Evolutionary conservation across 2,797 vertebrate species (phyloP).

Genomic region (Malurus splendens): DNA sequence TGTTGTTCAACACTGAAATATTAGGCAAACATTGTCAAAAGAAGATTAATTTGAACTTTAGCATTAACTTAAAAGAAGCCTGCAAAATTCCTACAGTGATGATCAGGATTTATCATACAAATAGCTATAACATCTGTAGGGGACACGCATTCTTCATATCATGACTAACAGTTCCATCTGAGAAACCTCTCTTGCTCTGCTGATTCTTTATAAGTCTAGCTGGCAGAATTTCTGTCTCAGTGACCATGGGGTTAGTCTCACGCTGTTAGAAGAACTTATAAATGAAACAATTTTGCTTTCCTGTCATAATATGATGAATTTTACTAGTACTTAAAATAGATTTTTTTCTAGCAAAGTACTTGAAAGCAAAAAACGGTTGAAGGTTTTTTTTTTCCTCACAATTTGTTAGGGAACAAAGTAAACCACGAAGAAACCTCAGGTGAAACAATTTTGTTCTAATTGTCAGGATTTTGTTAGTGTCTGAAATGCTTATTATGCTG

Average conservation of each 20-base stretch:
- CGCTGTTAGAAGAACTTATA: conserved; percentile 25
- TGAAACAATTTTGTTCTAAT: background rate
- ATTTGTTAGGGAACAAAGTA: background rate
- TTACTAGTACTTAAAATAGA: conserved; percentile 26
- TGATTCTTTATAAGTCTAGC: conserved; percentile 40
- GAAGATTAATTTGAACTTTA: conserved; percentile 62
- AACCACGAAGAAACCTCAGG: background rate
- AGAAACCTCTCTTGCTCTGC: conserved; percentile 43
- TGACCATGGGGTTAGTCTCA: conserved; percentile 50
- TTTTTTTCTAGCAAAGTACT: conserved; percentile 17
- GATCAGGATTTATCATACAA: conserved; percentile 62
- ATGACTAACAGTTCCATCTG: conserved; percentile 49
- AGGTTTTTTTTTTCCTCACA: background rate
- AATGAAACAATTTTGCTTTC: conserved; percentile 61
- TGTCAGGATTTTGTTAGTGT: background rate
- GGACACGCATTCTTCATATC: conserved; percentile 52
- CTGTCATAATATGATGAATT: conserved; percentile 49
- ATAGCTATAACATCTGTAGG: conserved; percentile 69
- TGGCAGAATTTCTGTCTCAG: conserved; percentile 48
- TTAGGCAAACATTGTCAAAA: conserved; percentile 64
- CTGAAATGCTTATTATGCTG: background rate
- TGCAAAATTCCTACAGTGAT: conserved; percentile 44
- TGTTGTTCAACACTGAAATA: conserved; percentile 61
- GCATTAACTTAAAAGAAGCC: conserved; percentile 59
- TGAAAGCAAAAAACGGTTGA: conserved; percentile 17